Evolutionary conservation across 2,888 invertebrate genomes (phyloP), one percentile per base, ranked within the genome.

Genomic region (Nomada goodeniana): DNA sequence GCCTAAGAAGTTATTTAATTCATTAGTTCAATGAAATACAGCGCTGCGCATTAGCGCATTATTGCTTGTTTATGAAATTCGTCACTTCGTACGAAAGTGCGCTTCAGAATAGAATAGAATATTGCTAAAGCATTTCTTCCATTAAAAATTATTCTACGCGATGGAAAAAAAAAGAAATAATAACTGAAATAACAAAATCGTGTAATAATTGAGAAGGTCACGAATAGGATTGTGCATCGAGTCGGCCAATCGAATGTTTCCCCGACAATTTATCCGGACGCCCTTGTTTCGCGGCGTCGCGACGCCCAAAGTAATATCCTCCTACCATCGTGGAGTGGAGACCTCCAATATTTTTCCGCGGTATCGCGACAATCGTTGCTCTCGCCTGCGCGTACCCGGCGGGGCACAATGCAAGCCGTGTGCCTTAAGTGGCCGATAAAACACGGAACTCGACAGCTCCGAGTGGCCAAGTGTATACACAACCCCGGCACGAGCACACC

Each of bases 381-480:
- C 72, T 55, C 68, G 55, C n/a, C 53, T 10, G 7, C 80, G 50
- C 77, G 82, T 82, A 73, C 60, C 65, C 57, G 67, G 60, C 73
- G 44, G 42, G 57, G 55, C 50, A 42, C 78, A 67, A 57, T 75
- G 77, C 64, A 84, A 88, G 79, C 76, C 73, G 53, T 55, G 52
- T 44, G 65, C 68, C 76, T 80, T 88, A 88, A 88, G 88, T 86
- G 86, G 85, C 85, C 86, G 87, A 87, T 87, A 87, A 87, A 87
- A 82, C 88, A 87, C 84, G 86, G 84, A 87, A 78, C 84, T 76
- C 82, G 75, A 79, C 83, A 69, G 68, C 69, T 53, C 44, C 75
- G 83, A 83, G 83, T 72, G 60, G 79, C 61, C 61, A 50, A 42
- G 42, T 65, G 76, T 74, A 52, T 64, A 68, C 63, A 76, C 71